Evolutionary conservation across 2,113 vertebrate genomes (phyloP), one percentile per base, ranked within the genome.

Genomic region (Numida meleagris): DNA sequence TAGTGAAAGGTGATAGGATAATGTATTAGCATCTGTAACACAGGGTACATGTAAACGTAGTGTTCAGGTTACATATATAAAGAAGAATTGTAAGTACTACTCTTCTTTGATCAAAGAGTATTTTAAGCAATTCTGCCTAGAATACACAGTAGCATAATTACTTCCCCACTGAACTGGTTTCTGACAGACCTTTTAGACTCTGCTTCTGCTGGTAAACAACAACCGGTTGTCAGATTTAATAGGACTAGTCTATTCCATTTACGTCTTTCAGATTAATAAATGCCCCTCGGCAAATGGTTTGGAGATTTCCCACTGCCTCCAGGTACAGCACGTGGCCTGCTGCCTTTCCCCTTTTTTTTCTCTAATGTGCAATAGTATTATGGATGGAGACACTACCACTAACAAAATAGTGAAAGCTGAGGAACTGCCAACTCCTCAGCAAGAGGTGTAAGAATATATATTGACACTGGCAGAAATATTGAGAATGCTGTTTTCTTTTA

Each of bases 301-400:
- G 36, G 45, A 36, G 13, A 46, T 61, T 23, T 73, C n/a, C 18
- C 36, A 12, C 10, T 57, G 36, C 12, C 25, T 89, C 40, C 2
- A 10, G 45, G 10, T 34, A 34, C 5, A 70, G 29, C 29, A 38
- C 4, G 4, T 70, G 21, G 9, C 34, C 46, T 4, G 2, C 29
- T 84, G 31, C 8, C 9, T 62, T 48, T 34, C 16, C 27, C 25
- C 3, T 0, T 45, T 14, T 29, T 53, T 33, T 12, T 61, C 66
- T 71, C 42, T 43, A n/a, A 4, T 2, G 3, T 9, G 6, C 6
- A 43, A 25, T 12, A n/a, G 19, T 4, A 4, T 7, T 57, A 8
- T 7, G 23, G 38, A 43, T 0, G 5, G 29, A 57, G 23, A 31
- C 9, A 6, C 12, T 68, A 42, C 23, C n/a, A 45, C 11, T n/a